phyloP scores from a whole-genome alignment of 2,888 invertebrate species.

The Horisme vitalbata region DNA sequence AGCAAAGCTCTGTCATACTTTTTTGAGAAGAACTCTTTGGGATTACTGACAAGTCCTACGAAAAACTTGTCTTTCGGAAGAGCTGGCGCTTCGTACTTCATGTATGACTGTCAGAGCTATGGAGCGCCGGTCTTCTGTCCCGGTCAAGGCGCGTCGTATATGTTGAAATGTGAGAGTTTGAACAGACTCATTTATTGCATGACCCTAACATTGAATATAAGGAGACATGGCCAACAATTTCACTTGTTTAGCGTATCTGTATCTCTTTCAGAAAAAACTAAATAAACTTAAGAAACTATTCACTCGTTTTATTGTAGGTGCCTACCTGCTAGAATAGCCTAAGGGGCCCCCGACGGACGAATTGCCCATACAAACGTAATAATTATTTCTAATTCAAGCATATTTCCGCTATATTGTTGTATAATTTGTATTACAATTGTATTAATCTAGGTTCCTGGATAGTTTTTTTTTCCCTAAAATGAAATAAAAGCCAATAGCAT shows the following conservation, averaged over 20 bases:
- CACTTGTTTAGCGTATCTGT: constrained; percentile 66
- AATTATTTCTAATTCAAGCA: too few species aligned
- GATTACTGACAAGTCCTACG: constrained; percentile 79
- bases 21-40: constrained; percentile 78
- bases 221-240: constrained; percentile 80
- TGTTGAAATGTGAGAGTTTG: constrained; percentile 83
- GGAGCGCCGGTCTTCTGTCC: constrained; percentile 84
- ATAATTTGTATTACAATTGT: too few species aligned
- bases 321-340: too few species aligned
- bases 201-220: constrained; percentile 83
- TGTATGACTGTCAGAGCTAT: constrained; percentile 86
- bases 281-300: constrained; percentile 45
- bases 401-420: too few species aligned
- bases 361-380: too few species aligned
- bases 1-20: constrained; percentile 84
- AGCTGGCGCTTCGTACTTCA: constrained; percentile 82
- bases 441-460: too few species aligned
- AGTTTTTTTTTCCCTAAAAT: too few species aligned
- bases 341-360: too few species aligned
- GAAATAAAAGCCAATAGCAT: too few species aligned
- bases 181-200: constrained; percentile 85
- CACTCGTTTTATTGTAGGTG: constrained; percentile 1
- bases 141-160: constrained; percentile 82
- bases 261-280: constrained; percentile 52
- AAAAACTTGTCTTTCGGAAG: constrained; percentile 81